Conservation (phyloP, 2,888 invertebrate species). For the Germaria angustata region DNA sequence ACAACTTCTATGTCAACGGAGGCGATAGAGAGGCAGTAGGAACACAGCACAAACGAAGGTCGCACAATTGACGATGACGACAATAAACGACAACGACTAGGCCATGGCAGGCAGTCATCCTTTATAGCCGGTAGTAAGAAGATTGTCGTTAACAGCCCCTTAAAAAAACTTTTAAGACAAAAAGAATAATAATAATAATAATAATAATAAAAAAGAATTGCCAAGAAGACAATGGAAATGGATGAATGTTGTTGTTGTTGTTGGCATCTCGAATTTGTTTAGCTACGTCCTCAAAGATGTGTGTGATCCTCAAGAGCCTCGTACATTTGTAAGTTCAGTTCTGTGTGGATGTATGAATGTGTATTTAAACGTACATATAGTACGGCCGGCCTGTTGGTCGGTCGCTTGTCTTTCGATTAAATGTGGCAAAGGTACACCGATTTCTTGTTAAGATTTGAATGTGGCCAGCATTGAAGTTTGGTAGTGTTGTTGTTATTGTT, state of each 20-base stretch:
- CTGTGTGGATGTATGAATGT: constrained; percentile 7
- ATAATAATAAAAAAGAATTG: constrained; percentile 25
- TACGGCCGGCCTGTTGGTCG: background rate
- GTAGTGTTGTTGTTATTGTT: constrained; percentile 54
- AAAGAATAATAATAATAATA: constrained; percentile 35
- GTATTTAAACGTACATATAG: background rate
- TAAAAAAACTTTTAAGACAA: constrained; percentile 40
- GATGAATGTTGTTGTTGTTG: constrained; percentile 32
- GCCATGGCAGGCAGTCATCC: constrained; percentile 36
- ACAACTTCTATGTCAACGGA: constrained; percentile 53
- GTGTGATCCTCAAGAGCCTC: constrained; percentile 53
- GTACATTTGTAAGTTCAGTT: constrained; percentile 29
- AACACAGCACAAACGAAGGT: constrained; percentile 55
- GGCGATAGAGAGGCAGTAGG: constrained; percentile 41
- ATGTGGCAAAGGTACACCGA: constrained; percentile 71
- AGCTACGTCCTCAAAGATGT: constrained; percentile 49
- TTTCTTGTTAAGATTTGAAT: constrained; percentile 79
- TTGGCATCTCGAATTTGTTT: constrained; percentile 62
- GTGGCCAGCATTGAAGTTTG: constrained; percentile 68
- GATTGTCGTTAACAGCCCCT: constrained; percentile 64
- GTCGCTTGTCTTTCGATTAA: constrained; percentile 66
- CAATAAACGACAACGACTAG: constrained; percentile 35
- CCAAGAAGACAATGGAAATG: constrained; percentile 61
- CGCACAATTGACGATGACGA: constrained; percentile 59
- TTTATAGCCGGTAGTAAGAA: constrained; percentile 60